phyloP scores from a whole-genome alignment of 2,888 invertebrate genomes.

The Cataglyphis altisquamis region DNA sequence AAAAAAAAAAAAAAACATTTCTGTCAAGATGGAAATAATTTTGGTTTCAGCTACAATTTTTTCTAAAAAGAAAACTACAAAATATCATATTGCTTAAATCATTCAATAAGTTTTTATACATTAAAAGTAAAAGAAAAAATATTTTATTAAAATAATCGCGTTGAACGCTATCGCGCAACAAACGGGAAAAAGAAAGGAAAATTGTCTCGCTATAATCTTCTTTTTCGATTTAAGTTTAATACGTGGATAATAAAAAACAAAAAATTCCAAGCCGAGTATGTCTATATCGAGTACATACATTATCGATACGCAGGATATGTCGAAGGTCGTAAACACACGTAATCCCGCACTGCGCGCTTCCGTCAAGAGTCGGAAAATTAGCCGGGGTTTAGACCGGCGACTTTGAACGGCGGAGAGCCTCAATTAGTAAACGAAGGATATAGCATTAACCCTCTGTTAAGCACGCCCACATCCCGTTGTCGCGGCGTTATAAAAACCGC shows the following conservation, averaged over 20 bases:
- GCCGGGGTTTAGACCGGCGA: conserved; percentile 36
- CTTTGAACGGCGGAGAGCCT: conserved; percentile 59
- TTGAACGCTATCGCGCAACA: conserved; percentile 21
- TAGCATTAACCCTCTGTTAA: conserved; percentile 71
- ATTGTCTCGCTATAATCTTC: not conserved
- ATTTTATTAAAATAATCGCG: not conserved
- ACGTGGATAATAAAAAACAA: not conserved
- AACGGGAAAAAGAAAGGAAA: not conserved
- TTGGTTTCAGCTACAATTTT: not conserved
- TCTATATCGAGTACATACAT: not conserved
- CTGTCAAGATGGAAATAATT: not conserved
- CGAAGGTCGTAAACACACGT: conserved; percentile 73
- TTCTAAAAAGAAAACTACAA: not conserved
- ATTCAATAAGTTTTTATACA: not conserved
- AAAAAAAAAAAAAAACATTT: not conserved
- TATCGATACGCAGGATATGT: conserved; percentile 72
- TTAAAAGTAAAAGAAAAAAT: not conserved
- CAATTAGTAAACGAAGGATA: conserved; percentile 69
- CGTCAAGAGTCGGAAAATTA: conserved; percentile 73
- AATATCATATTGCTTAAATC: not conserved
- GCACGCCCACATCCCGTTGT: conserved; percentile 83
- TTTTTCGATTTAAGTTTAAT: not conserved
- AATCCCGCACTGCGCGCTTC: conserved; percentile 64
- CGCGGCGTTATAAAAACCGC: conserved; percentile 76
- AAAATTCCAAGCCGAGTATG: not conserved